Percentiles rank a stretch among this genome's conserved stretches.
phyloP scores from a whole-genome alignment of 2,888 invertebrate genomes.

The Acanthoscelides obtectus region DNA sequence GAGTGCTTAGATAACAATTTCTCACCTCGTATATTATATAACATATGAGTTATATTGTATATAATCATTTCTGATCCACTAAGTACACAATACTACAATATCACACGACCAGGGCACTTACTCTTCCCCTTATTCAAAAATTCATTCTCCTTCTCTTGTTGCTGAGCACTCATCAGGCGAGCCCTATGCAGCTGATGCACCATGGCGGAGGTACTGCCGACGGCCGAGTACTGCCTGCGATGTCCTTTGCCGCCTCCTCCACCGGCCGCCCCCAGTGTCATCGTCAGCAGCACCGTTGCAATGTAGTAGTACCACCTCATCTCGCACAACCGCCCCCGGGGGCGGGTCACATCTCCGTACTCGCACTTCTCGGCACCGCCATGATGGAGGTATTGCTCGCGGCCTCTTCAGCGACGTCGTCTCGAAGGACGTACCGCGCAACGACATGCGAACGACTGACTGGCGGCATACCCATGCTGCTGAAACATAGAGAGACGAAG shows the following conservation, averaged over 20 bases:
- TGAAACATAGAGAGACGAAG: constrained; percentile 29
- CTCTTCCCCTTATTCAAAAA: constrained; percentile 43
- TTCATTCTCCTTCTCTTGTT: constrained; percentile 34
- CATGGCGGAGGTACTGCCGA: constrained; percentile 1
- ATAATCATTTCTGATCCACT: background rate
- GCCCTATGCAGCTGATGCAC: background rate
- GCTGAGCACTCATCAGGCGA: background rate
- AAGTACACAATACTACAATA: background rate
- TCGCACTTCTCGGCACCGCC: background rate
- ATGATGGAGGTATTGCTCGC: background rate
- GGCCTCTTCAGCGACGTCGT: background rate
- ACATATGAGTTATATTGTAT: too few species aligned
- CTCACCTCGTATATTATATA: too few species aligned
- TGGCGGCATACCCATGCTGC: constrained; percentile 25
- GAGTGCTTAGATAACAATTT: too few species aligned
- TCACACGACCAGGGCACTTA: constrained; percentile 29
- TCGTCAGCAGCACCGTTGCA: background rate
- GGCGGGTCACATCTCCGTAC: background rate
- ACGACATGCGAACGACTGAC: constrained; percentile 30
- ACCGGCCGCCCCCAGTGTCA: background rate
- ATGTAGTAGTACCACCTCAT: constrained; percentile 9
- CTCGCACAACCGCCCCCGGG: constrained; percentile 2
- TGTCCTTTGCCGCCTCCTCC: background rate
- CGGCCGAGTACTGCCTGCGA: constrained; percentile 10
- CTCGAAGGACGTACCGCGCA: background rate